Base-by-base conservation (phyloP, 2,888 invertebrate genomes). In the Drosophila nr. perissopoda region DNA sequence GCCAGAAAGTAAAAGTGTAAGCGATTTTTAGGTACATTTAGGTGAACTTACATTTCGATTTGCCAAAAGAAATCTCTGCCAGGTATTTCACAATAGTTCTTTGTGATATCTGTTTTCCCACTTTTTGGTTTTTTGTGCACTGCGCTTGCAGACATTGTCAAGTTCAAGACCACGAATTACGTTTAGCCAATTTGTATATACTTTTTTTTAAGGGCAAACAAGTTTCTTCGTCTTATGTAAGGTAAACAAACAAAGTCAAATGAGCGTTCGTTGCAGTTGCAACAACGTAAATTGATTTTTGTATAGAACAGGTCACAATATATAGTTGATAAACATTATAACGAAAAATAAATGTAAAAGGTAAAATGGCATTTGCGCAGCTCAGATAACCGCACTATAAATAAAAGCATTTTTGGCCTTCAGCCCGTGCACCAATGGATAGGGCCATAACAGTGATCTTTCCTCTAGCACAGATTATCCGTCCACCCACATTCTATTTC, bases 1-100 rank as follows among this genome's bases (percentile, higher is more conserved):
- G 84, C 90, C 89, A 85, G 89, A 85, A 90, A 85, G 85, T 85
- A 85, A 85, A 88, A 85, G 85, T 85, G 69, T 67, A 65, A 69
- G 42, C 51, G 73, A 67, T 73, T 63, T 68, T 59, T 21, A 64
- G 60, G 33, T 34, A 38, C 49, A 61, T 76, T 71, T 66, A 71
- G 80, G 77, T 77, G 80, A 63, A 60, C 27, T 66, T 65, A 48
- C 42, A 36, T 33, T 80, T 74, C 69, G 75, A 81, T 84, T 82
- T 84, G 83, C 80, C 77, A 89, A 89, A 70, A 48, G 54, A 68
- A 71, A 73, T 73, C 81, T 65, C 68, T 87, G 87, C 90, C 87
- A 87, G 87, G 90, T 90, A 87, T 87, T 89, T 89, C 74, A 56
- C 72, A 76, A 87, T 65, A 69, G 65, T 62, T 70, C 64, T 65